Evolutionary conservation across 1,140 invertebrate genomes (phyloP), one percentile per base, ranked within the genome.

Genomic region (Babylonia areolata): DNA sequence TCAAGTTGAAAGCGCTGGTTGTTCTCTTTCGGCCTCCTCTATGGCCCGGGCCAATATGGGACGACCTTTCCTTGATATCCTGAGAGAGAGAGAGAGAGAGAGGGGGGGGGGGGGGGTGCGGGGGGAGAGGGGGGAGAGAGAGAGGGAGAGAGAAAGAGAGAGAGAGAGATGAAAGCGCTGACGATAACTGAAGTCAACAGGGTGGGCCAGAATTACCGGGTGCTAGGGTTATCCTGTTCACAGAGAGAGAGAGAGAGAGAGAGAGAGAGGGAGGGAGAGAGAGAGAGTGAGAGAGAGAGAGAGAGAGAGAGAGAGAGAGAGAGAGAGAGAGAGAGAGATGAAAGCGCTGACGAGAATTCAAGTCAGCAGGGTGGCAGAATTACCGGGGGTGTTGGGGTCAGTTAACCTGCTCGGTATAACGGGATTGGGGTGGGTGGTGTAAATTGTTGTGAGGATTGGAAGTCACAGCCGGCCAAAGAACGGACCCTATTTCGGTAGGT

Each of bases 261-360:
- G 15, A 46, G 5, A 46, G 15, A 46, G 15, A 46, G 15, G 42
- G 42, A 15, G 42, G 42, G 42, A 46, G 42, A 46, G 42, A 46
- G 42, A 15, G 15, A 46, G 15, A 46, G 71, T 5, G 71, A 23
- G 23, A 23, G 71, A 23, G 71, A 35, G 81, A 84, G 58, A 35
- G 33, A 69, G 81, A 35, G 33, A 35, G 58, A 69, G 54, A 69
- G n/a, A 69, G 11, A 84, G 54, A 84, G 58, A 11, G 58, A 84
- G 81, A 84, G 58, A 69, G 58, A 69, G 81, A 69, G 33, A 69
- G 58, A 69, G 54, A 84, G 33, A 64, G 35, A n/a, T n/a, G n/a
- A n/a, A n/a, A n/a, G n/a, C n/a, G n/a, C n/a, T n/a, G n/a, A n/a
- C n/a, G n/a, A n/a, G n/a, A n/a, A n/a, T n/a, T n/a, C n/a, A n/a